A percentile compares a stretch with the other conserved stretches of the same genome.
Evolutionary conservation across 2,888 invertebrate genomes (phyloP).

Genomic region (Drosophila acutilabella): DNA sequence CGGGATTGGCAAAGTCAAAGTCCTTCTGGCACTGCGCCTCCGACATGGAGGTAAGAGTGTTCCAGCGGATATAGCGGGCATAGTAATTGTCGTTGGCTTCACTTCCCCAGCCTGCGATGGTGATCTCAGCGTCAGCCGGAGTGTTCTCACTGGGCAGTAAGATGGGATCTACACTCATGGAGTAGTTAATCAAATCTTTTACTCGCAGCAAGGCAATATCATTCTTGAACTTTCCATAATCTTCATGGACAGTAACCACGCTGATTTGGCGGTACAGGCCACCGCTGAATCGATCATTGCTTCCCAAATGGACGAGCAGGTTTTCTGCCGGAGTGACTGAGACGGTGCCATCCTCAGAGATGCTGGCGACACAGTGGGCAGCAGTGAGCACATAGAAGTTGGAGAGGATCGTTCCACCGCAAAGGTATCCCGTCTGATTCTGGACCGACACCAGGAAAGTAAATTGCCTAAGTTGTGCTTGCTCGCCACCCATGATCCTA

Average conservation of each 20-base stretch:
- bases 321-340: not conserved
- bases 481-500: no score
- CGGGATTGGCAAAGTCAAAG: constrained; percentile 12
- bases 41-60: constrained; percentile 3
- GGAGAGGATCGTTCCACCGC: no score
- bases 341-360: not conserved
- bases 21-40: constrained; percentile 4
- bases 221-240: constrained; percentile 12
- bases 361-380: constrained; percentile 24
- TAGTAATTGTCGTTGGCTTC: not conserved
- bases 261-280: constrained; percentile 5
- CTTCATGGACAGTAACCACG: constrained; percentile 16
- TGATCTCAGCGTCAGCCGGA: not conserved
- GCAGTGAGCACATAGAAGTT: constrained; percentile 7
- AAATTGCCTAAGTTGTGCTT: no score
- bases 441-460: no score
- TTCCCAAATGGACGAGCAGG: constrained; percentile 18
- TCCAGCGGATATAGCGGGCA: constrained; percentile 8
- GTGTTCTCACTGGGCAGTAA: constrained; percentile 8
- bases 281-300: constrained; percentile 8
- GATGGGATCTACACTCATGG: constrained; percentile 2
- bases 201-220: constrained; percentile 12
- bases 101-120: constrained; percentile 23
- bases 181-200: constrained; percentile 2
- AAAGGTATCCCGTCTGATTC: no score